Evolutionary conservation across 1,140 invertebrate species (phyloP).

Genomic region (Caenorhabditis inopinata): DNA sequence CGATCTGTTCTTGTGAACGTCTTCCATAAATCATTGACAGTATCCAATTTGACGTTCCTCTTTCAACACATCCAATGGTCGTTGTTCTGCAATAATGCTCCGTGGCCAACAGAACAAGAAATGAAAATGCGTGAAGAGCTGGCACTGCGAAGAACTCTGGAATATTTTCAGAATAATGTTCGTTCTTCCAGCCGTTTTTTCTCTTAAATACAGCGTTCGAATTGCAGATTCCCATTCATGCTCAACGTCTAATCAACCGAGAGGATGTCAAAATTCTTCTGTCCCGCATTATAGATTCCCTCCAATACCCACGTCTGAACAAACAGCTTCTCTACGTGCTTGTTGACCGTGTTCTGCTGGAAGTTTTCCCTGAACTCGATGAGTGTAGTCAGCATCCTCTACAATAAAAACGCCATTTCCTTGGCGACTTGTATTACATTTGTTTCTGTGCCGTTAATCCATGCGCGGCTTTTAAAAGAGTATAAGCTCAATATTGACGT

Average conservation of each 20-base stretch:
- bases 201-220: not conserved
- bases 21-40: not conserved
- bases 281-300: constrained; percentile 30
- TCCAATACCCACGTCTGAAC: constrained; percentile 49
- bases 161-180: constrained; percentile 45
- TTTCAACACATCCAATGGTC: constrained; percentile 16
- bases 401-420: too few species aligned
- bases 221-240: constrained; percentile 30
- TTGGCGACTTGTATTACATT: not conserved
- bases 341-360: constrained; percentile 32
- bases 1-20: not conserved
- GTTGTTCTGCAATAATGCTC: constrained; percentile 18
- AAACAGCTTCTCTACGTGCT: constrained; percentile 45
- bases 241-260: constrained; percentile 12
- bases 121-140: constrained; percentile 45
- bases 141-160: constrained; percentile 31
- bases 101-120: constrained; percentile 38
- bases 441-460: not conserved
- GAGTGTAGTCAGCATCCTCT: not conserved
- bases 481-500: too few species aligned
- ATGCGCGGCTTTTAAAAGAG: too few species aligned
- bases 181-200: too few species aligned
- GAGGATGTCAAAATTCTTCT: constrained; percentile 21
- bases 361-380: constrained; percentile 37
- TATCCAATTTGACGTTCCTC: not conserved